Evolutionary conservation across 2,888 invertebrate species (phyloP).

Genomic region (Tuta absoluta): DNA sequence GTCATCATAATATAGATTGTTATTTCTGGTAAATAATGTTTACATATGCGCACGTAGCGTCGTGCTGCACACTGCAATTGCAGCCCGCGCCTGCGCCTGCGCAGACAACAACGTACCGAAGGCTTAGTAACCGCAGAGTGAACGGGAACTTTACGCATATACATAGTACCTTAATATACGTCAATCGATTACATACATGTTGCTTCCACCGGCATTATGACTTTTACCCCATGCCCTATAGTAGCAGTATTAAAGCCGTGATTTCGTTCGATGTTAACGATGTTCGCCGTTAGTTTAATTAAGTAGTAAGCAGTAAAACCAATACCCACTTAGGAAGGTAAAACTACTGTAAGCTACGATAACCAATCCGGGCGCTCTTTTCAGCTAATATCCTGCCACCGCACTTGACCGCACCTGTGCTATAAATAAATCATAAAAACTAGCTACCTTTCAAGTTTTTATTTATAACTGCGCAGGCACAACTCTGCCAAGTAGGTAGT

Average conservation of each 20-base stretch:
- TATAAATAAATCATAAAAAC: constrained; percentile 18
- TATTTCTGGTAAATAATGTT: constrained; percentile 3
- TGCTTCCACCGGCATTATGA: constrained; percentile 49
- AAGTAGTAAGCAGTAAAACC: constrained; percentile 67
- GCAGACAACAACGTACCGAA: constrained; percentile 27
- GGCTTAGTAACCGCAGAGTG: constrained; percentile 30
- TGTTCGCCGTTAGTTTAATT: constrained; percentile 74
- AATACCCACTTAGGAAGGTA: constrained; percentile 63
- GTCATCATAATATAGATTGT: too few species aligned
- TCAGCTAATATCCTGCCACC: constrained; percentile 70
- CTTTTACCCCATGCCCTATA: constrained; percentile 54
- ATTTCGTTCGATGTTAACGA: constrained; percentile 63
- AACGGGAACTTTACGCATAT: constrained; percentile 48
- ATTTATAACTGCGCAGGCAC: too few species aligned
- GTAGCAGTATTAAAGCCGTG: constrained; percentile 53
- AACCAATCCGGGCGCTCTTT: constrained; percentile 63
- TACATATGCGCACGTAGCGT: constrained; percentile 3
- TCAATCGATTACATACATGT: constrained; percentile 51
- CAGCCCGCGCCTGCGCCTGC: constrained; percentile 5
- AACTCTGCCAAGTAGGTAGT: too few species aligned
- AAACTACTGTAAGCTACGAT: constrained; percentile 66
- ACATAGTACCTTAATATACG: constrained; percentile 44
- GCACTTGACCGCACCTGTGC: too few species aligned
- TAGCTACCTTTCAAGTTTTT: too few species aligned
- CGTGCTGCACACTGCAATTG: not conserved